Conservation (phyloP, 1,140 invertebrate species). For the Pseudomyrmex concolor region DNA sequence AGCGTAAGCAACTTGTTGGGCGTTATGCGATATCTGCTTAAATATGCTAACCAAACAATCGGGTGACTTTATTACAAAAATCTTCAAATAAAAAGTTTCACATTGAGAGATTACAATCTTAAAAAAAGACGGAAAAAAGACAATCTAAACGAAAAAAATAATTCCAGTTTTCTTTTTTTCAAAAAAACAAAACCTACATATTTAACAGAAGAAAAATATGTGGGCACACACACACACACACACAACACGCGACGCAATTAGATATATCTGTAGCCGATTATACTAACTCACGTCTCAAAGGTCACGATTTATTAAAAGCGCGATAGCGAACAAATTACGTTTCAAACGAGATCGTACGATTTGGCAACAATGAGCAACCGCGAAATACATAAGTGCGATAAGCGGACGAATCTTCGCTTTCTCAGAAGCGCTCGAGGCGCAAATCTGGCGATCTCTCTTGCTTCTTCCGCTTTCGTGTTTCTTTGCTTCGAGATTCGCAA, state of each 20-base stretch:
- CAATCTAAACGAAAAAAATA: not conserved
- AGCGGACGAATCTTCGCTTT: constrained; percentile 37
- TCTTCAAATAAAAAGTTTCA: constrained; percentile 21
- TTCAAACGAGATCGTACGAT: constrained; percentile 42
- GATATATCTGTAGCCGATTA: constrained; percentile 9
- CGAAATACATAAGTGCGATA: constrained; percentile 34
- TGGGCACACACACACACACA: not conserved
- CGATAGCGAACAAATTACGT: constrained; percentile 41
- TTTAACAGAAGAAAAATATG: not conserved
- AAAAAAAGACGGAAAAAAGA: constrained; percentile 8
- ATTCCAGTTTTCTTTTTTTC: not conserved
- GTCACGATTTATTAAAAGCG: constrained; percentile 16
- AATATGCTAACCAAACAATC: not conserved
- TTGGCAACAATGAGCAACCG: constrained; percentile 53
- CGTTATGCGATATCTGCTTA: not conserved
- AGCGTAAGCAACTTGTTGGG: not conserved
- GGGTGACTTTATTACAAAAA: constrained; percentile 73
- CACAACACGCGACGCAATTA: constrained; percentile 15
- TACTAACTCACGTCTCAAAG: constrained; percentile 47
- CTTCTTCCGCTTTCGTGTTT: constrained; percentile 37
- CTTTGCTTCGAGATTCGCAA: constrained; percentile 46
- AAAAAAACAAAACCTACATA: not conserved
- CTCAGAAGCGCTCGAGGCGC: constrained; percentile 39
- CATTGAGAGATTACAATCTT: not conserved
- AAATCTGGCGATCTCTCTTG: not conserved